Evolutionary conservation across 2,888 invertebrate species (phyloP).

Genomic region (Melipona beecheii): DNA sequence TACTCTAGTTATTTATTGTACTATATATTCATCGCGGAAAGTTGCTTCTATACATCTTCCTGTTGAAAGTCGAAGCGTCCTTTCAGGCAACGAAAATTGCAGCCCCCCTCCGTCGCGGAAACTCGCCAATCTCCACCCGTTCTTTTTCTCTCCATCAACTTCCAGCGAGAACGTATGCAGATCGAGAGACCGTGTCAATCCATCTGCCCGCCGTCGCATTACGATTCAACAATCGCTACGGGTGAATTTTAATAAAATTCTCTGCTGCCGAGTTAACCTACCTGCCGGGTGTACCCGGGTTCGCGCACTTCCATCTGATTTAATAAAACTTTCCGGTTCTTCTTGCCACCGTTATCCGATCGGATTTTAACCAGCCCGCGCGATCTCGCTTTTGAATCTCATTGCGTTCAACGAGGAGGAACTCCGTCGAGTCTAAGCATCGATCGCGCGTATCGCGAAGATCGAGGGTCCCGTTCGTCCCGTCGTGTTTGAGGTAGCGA

Average conservation of each 20-base stretch:
- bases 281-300: neutral
- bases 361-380: neutral
- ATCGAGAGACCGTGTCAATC: slow-evolving; percentile 39
- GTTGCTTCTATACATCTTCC: neutral
- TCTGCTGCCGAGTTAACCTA: slow-evolving; percentile 6
- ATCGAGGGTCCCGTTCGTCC: neutral
- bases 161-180: slow-evolving; percentile 22
- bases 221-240: slow-evolving; percentile 39
- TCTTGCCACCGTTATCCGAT: neutral
- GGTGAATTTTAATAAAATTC: slow-evolving; percentile 47
- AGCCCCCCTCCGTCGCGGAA: neutral
- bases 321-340: slow-evolving; percentile 6
- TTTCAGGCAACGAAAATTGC: neutral
- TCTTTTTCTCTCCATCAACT: too few relatives aligned
- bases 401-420: slow-evolving; percentile 1
- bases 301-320: neutral
- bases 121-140: neutral
- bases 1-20: neutral
- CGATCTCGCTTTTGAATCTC: neutral
- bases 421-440: slow-evolving; percentile 1
- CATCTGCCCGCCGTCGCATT: slow-evolving; percentile 38
- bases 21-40: neutral
- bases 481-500: too few relatives aligned
- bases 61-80: neutral
- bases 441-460: neutral